Conservation (phyloP, 1,140 invertebrate genomes). For the Pomacea maculata region DNA sequence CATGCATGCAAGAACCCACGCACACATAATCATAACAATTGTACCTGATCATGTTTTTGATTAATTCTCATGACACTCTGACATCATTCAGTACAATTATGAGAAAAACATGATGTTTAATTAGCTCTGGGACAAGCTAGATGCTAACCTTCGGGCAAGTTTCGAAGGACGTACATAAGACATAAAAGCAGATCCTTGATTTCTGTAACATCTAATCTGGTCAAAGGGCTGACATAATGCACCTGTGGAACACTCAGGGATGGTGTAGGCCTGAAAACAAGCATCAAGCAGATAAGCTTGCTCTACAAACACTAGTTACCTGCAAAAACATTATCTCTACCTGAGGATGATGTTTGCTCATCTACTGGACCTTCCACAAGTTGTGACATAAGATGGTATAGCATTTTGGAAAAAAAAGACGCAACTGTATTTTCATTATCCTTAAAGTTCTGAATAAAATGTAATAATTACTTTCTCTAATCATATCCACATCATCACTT, state of each 20-base stretch:
- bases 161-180: slow-evolving; percentile 90
- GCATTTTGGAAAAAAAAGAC: too few relatives aligned
- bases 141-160: slow-evolving; percentile 76
- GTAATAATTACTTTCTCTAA: too few relatives aligned
- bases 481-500: too few relatives aligned
- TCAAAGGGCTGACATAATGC: slow-evolving; percentile 69
- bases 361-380: too few relatives aligned
- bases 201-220: slow-evolving; percentile 80
- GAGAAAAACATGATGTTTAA: neutral
- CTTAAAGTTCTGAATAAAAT: too few relatives aligned
- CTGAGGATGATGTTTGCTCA: too few relatives aligned
- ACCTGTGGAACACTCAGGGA: slow-evolving; percentile 25
- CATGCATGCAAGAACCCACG: neutral
- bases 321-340: too few relatives aligned
- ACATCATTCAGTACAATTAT: neutral
- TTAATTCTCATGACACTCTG: neutral
- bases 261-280: slow-evolving; percentile 10
- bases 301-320: too few relatives aligned
- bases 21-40: neutral
- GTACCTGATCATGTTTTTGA: neutral
- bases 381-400: too few relatives aligned
- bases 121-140: too few relatives aligned
- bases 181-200: slow-evolving; percentile 89
- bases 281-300: neutral
- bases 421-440: too few relatives aligned